phyloP scores from a whole-genome alignment of 64 coral and sea anemone genomes.

The Montipora efflorescens region DNA sequence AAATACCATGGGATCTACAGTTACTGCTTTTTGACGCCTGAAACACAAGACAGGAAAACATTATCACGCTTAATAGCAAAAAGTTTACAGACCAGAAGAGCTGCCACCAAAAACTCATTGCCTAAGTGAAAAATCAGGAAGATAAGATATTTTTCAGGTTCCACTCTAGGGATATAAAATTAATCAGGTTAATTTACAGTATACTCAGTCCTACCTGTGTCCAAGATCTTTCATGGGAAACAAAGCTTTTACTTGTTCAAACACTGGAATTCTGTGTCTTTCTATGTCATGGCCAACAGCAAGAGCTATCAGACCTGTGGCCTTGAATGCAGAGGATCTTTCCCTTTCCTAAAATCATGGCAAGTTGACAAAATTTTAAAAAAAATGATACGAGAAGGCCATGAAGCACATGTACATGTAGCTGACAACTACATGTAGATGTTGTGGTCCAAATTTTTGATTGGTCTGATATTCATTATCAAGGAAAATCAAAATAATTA shows the following conservation, averaged over 20 bases:
- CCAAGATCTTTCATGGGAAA: conserved; percentile 95
- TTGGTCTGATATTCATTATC: too few species aligned
- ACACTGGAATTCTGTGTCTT: conserved; percentile 64
- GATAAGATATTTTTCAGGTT: too few species aligned
- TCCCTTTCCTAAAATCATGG: conserved; percentile 82
- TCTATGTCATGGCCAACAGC: conserved; percentile 92
- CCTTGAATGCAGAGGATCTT: conserved; percentile 98
- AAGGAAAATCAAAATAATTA: too few species aligned
- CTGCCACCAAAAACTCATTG: not conserved
- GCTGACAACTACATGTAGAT: too few species aligned
- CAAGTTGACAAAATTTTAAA: not conserved
- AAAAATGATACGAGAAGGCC: too few species aligned
- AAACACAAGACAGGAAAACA: not conserved
- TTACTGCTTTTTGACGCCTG: conserved; percentile 92
- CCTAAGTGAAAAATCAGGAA: too few species aligned
- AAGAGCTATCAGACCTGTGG: conserved; percentile 90
- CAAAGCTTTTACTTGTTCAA: conserved; percentile 88
- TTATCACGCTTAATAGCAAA: not conserved
- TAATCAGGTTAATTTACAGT: too few species aligned
- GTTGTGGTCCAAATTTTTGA: too few species aligned
- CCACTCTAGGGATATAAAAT: too few species aligned
- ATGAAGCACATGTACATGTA: too few species aligned
- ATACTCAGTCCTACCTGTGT: conserved; percentile 65
- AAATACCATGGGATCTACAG: conserved; percentile 99
- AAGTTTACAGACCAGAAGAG: not conserved